Evolutionary conservation across 2,113 vertebrate genomes (phyloP).

Genomic region (Sigmodon hispidus): DNA sequence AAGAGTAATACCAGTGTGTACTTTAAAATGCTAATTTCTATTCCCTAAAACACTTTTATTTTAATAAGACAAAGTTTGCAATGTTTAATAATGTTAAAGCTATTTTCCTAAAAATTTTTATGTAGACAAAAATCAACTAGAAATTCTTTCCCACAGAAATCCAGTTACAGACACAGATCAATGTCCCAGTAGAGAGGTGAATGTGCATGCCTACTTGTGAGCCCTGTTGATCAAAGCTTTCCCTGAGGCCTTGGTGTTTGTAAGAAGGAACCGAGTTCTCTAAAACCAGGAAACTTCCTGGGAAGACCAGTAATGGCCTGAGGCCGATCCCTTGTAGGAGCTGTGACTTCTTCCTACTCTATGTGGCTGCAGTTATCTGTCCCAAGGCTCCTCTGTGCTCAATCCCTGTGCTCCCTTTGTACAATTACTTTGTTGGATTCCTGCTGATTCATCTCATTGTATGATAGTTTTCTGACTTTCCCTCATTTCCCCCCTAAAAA

Average conservation of each 20-base stretch:
- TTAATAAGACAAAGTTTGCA: not conserved
- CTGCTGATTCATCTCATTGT: not conserved
- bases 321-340: no score
- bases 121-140: not conserved
- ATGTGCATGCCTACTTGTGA: not conserved
- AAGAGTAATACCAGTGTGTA: not conserved
- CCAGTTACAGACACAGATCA: not conserved
- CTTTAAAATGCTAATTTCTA: not conserved
- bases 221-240: not conserved
- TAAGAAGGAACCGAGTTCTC: not conserved
- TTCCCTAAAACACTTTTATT: not conserved
- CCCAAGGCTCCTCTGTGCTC: not conserved
- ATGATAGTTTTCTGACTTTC: not conserved
- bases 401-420: not conserved
- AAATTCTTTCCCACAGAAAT: not conserved
- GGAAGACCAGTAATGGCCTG: not conserved
- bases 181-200: not conserved
- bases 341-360: not conserved
- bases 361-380: not conserved
- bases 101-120: not conserved
- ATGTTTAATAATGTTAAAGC: not conserved
- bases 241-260: not conserved
- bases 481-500: not conserved
- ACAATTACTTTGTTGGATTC: not conserved
- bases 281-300: not conserved